phyloP scores from a whole-genome alignment of 2,113 vertebrate genomes.

The Hemiscyllium ocellatum region DNA sequence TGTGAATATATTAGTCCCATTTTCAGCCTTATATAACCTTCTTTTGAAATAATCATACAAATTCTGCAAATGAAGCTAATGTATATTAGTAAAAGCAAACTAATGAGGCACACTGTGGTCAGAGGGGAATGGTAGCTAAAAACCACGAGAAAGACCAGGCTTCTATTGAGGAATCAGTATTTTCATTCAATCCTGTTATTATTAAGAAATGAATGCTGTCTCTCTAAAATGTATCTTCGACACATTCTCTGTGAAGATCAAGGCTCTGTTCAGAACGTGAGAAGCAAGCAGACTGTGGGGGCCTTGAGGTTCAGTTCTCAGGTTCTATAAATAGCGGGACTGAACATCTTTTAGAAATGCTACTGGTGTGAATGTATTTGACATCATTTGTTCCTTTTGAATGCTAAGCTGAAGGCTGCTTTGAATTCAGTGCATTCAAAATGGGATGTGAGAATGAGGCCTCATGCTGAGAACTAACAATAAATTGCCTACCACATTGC shows the following conservation, averaged over 20 bases:
- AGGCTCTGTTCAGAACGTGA: not conserved
- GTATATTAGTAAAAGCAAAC: not conserved
- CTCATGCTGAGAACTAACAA: not conserved
- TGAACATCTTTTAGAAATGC: conserved; percentile 6
- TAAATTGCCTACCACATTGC: not conserved
- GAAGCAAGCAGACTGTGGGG: not conserved
- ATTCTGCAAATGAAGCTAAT: not conserved
- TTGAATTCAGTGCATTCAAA: not conserved
- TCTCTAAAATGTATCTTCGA: conserved; percentile 1
- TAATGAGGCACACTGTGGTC: not conserved
- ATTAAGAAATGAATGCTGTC: not conserved
- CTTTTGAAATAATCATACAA: not conserved
- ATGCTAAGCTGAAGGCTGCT: not conserved
- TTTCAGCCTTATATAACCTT: not conserved
- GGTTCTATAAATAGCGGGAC: not conserved
- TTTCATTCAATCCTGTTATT: not conserved
- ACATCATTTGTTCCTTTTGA: not conserved
- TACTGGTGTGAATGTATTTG: not conserved
- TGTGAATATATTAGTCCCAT: not conserved
- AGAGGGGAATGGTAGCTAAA: not conserved
- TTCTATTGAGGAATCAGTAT: not conserved
- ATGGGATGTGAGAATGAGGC: not conserved
- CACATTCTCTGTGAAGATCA: conserved; percentile 14
- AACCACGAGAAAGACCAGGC: not conserved
- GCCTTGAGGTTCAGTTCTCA: not conserved